Evolutionary conservation across 2,113 vertebrate species (phyloP).

Genomic region (Helogale parvula): DNA sequence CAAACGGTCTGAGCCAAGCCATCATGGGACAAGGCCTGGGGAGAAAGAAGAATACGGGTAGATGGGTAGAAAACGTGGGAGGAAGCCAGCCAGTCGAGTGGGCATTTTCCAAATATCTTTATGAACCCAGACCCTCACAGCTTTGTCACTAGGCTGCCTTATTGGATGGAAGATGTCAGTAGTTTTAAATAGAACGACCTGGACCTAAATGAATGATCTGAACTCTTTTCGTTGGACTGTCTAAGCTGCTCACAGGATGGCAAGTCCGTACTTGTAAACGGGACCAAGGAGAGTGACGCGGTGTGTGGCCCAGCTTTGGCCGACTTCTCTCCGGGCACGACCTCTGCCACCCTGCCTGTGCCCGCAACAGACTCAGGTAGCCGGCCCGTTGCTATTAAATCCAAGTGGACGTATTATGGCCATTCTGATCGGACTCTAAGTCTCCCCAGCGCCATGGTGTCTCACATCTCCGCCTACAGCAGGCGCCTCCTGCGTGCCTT

Average conservation of each 20-base stretch:
- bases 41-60: background rate
- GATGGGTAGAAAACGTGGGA: background rate
- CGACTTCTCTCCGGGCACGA: background rate
- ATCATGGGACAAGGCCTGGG: accelerated
- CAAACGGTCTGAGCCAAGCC: too few relatives aligned
- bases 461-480: background rate
- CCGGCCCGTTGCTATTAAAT: background rate
- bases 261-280: conserved; percentile 67
- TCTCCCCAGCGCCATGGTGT: accelerated
- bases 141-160: too few relatives aligned
- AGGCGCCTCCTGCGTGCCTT: accelerated
- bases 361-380: conserved; percentile 58
- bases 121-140: too few relatives aligned
- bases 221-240: background rate
- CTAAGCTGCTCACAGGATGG: conserved; percentile 81
- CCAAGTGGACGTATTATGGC: background rate
- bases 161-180: accelerated
- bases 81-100: accelerated
- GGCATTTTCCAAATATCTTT: background rate
- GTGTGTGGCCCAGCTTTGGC: conserved; percentile 55
- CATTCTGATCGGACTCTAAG: background rate
- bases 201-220: background rate
- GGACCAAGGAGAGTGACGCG: conserved; percentile 80
- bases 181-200: background rate
- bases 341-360: conserved; percentile 5